A percentile compares a stretch with the other conserved stretches of the same genome.
Evolutionary conservation across 2,888 invertebrate species (phyloP).

Genomic region (Gerris lacustris): DNA sequence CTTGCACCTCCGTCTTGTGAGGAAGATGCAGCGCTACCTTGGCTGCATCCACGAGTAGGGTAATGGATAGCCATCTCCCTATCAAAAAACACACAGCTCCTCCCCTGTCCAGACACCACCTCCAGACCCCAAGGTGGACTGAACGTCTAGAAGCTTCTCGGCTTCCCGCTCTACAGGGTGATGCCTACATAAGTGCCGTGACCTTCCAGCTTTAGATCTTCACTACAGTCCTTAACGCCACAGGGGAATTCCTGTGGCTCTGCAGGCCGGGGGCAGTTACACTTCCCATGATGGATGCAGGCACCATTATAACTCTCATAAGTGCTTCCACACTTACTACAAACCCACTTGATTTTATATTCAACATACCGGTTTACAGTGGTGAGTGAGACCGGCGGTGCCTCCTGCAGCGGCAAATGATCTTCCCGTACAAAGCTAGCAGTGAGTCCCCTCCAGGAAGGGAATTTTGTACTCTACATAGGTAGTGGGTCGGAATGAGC

Average conservation of each 20-base stretch:
- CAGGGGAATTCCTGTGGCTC: not conserved
- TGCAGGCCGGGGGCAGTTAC: not conserved
- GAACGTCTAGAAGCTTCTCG: not conserved
- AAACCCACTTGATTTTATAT: not conserved
- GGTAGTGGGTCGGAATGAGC: not conserved
- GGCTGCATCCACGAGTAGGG: not conserved
- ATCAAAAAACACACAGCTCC: not conserved
- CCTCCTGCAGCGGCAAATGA: not conserved
- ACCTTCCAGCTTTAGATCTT: not conserved
- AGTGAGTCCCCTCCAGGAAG: not conserved
- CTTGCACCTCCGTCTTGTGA: no score
- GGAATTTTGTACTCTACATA: no score
- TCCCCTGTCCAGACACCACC: not conserved
- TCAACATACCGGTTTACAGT: not conserved
- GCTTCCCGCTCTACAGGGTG: not conserved
- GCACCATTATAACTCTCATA: not conserved
- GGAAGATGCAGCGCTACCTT: not conserved
- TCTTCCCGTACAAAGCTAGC: not conserved
- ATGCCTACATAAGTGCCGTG: not conserved
- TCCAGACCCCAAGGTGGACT: no score
- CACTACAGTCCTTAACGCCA: not conserved
- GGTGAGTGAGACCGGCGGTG: not conserved
- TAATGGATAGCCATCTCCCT: not conserved
- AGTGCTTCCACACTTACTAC: not conserved
- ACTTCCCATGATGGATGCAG: not conserved